Evolutionary conservation across 2,888 invertebrate species (phyloP).

Genomic region (Syritta pipiens): DNA sequence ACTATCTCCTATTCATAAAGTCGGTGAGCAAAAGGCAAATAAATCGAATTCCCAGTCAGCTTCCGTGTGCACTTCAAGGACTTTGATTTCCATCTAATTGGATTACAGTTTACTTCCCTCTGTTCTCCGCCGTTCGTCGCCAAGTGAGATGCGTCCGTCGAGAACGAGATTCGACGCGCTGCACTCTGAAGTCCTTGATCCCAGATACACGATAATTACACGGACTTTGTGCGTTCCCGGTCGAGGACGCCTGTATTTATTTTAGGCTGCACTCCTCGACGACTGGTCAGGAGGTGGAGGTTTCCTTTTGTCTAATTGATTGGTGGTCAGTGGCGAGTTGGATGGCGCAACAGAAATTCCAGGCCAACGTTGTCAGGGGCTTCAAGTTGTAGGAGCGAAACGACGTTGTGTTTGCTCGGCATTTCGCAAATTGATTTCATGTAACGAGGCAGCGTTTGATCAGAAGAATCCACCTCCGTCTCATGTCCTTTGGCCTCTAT

Average conservation of each 20-base stretch:
- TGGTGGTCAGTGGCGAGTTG: conserved; percentile 39
- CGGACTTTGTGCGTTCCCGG: conserved; percentile 41
- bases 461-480: not conserved
- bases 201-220: conserved; percentile 56
- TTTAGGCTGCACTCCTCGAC: conserved; percentile 33
- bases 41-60: conserved; percentile 35
- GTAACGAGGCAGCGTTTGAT: conserved; percentile 23
- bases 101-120: conserved; percentile 42
- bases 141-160: too few relatives aligned
- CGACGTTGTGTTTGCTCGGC: conserved; percentile 43
- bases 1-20: too few relatives aligned
- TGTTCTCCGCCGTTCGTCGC: not conserved
- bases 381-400: conserved; percentile 18
- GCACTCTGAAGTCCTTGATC: conserved; percentile 30
- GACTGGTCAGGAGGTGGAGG: conserved; percentile 25
- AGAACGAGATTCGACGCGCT: not conserved
- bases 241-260: conserved; percentile 55
- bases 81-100: conserved; percentile 59
- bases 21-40: conserved; percentile 6
- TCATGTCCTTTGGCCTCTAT: conserved; percentile 12
- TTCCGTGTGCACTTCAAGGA: conserved; percentile 47
- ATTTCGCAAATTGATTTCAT: conserved; percentile 53
- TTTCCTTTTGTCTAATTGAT: conserved; percentile 56
- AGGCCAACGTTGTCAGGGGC: conserved; percentile 20
- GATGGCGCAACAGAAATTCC: conserved; percentile 27